Evolutionary conservation across 2,113 vertebrate genomes (phyloP).

Genomic region (Nothocercus julius): DNA sequence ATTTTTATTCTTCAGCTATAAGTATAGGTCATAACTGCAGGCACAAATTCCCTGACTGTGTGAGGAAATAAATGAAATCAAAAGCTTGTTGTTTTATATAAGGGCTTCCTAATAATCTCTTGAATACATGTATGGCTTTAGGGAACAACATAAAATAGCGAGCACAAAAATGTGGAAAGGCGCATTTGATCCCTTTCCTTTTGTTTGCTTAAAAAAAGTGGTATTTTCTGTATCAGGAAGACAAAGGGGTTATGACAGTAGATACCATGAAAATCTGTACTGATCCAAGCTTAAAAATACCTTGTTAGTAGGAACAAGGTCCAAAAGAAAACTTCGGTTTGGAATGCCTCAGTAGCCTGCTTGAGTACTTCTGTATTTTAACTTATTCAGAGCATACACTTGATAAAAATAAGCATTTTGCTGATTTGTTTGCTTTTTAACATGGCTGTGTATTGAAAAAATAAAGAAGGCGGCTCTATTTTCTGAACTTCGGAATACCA

Average conservation of each 20-base stretch:
- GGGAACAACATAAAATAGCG: background rate
- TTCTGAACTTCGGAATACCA: background rate
- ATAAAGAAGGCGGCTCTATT: background rate
- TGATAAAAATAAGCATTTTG: constrained; percentile 1
- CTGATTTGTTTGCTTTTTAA: background rate
- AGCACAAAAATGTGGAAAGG: background rate
- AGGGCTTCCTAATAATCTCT: background rate
- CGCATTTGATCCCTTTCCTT: background rate
- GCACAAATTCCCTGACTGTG: background rate
- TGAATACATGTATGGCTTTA: constrained; percentile 9
- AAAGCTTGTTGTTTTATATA: background rate
- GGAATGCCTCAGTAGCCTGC: background rate
- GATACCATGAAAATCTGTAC: constrained; percentile 4
- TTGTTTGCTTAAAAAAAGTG: background rate
- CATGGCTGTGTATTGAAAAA: background rate
- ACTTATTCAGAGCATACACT: background rate
- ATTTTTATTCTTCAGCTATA: background rate
- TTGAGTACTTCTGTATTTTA: background rate
- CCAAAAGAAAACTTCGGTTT: background rate
- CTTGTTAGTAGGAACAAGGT: constrained; percentile 12
- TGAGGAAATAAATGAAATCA: background rate
- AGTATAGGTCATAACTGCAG: background rate
- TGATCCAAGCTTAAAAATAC: constrained; percentile 50
- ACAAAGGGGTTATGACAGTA: background rate
- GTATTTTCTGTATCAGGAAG: background rate